phyloP scores from a whole-genome alignment of 2,888 invertebrate species.

The Empis livida region DNA sequence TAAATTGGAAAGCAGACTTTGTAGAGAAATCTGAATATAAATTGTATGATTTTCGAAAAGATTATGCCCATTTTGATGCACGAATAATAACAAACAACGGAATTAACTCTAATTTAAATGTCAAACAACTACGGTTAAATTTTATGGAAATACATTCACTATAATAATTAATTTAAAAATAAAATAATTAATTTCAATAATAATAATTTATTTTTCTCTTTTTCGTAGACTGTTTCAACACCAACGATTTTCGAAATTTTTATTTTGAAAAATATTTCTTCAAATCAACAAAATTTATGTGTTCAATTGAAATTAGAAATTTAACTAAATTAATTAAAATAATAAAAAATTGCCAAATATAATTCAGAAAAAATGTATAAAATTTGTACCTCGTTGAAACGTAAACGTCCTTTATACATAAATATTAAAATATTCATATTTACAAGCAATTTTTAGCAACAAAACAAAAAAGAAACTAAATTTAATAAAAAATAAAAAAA shows the following conservation, averaged over 20 bases:
- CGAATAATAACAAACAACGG: too few relatives aligned
- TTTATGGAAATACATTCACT: too few relatives aligned
- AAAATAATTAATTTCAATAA: neutral
- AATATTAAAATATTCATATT: conserved; percentile 16
- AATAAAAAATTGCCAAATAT: too few relatives aligned
- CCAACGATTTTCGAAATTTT: neutral
- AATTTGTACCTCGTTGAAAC: conserved; percentile 20
- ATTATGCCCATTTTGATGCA: too few relatives aligned
- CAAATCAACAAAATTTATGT: neutral
- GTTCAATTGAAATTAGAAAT: neutral
- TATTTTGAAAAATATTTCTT: too few relatives aligned
- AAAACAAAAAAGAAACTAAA: conserved; percentile 3
- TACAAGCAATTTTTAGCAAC: conserved; percentile 8
- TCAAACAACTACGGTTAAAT: too few relatives aligned
- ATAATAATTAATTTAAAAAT: too few relatives aligned
- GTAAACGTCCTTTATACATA: conserved; percentile 19
- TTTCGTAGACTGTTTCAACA: neutral
- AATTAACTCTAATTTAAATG: too few relatives aligned
- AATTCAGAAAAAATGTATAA: conserved; percentile 13
- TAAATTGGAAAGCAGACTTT: too few relatives aligned
- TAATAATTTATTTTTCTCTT: neutral
- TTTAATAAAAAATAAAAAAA: neutral
- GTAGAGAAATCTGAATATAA: too few relatives aligned
- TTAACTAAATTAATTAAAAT: too few relatives aligned
- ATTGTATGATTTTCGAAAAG: too few relatives aligned